Base-by-base conservation (phyloP, 2,113 vertebrate species). In the Anser cygnoides region DNA sequence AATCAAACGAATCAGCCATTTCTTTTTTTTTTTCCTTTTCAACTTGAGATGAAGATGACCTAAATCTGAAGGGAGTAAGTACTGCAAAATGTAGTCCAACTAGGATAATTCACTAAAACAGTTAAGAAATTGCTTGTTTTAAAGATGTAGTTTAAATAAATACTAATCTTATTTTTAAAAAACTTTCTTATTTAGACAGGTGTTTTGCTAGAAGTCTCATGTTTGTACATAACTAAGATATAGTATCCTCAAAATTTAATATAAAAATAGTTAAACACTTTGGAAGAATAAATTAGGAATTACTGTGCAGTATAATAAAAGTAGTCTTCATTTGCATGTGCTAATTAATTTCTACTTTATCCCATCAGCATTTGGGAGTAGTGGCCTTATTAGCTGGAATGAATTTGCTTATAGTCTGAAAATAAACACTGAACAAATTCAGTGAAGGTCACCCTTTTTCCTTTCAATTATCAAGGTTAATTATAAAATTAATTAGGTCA, bases 381-480 rank as follows among this genome's bases (percentile, higher is more conserved):
- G 87, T 87, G 67, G 58, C 72, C 59, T 96, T 97, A 94, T 97
- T 97, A 96, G 16, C 54, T 91, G 55, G 68, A 97, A 97, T 59
- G 37, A 95, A 88, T 95, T 96, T 79, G 87, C 71, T 93, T 95
- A 73, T 90, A 89, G 83, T 95, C 66, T 97, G 83, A 97, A 97
- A 94, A 39, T 78, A 94, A 97, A 95, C 74, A 93, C 76, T 95
- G 92, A 96, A 86, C 57, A 97, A 92, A 96, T 84, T 93, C 85
- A 93, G 75, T 93, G 93, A 97, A 97, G 77, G 92, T 97, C 89
- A 97, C 71, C 77, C 26, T 89, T 89, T 97, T 95, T 90, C 89
- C 68, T 96, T 97, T 83, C 75, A 93, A 92, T 97, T 97, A 96
- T 93, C 94, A 97, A 97, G 88, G 89, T 97, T 97, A 97, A 98